Evolutionary conservation across 2,113 vertebrate genomes (phyloP).

Genomic region (Cygnus atratus): DNA sequence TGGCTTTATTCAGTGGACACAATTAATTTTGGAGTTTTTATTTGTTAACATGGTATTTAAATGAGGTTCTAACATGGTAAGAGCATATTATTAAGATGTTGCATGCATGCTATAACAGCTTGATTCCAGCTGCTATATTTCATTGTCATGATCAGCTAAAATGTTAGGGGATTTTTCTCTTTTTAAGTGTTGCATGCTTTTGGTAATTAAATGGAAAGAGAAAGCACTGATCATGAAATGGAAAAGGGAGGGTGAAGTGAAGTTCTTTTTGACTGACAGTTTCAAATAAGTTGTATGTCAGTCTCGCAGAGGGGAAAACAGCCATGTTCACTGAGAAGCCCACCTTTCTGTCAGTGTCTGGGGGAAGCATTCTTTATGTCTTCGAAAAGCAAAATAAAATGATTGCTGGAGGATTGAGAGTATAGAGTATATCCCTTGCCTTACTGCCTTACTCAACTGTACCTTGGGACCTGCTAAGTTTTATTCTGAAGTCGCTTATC

Average conservation of each 20-base stretch:
- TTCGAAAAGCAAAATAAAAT: neutral
- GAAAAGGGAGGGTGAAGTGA: neutral
- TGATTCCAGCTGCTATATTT: neutral
- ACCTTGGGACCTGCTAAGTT: neutral
- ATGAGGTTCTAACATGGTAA: neutral
- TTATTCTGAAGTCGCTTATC: neutral
- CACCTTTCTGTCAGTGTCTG: neutral
- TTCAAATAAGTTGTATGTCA: neutral
- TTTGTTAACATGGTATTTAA: neutral
- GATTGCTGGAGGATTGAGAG: neutral
- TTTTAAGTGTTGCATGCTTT: neutral
- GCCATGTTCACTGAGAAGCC: neutral
- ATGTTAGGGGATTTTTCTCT: neutral
- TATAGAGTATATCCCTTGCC: neutral
- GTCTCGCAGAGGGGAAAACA: neutral
- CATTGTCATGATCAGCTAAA: neutral
- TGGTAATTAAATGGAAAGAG: slow-evolving; percentile 29
- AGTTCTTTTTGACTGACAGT: neutral
- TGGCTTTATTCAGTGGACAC: neutral
- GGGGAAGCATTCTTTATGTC: neutral
- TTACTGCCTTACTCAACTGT: neutral
- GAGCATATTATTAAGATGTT: neutral
- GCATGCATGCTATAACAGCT: neutral
- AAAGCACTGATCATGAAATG: neutral
- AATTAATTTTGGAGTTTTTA: neutral